Evolutionary conservation across 2,888 invertebrate species (phyloP), one percentile per base, ranked within the genome.

Genomic region (Metallyticus violacea): DNA sequence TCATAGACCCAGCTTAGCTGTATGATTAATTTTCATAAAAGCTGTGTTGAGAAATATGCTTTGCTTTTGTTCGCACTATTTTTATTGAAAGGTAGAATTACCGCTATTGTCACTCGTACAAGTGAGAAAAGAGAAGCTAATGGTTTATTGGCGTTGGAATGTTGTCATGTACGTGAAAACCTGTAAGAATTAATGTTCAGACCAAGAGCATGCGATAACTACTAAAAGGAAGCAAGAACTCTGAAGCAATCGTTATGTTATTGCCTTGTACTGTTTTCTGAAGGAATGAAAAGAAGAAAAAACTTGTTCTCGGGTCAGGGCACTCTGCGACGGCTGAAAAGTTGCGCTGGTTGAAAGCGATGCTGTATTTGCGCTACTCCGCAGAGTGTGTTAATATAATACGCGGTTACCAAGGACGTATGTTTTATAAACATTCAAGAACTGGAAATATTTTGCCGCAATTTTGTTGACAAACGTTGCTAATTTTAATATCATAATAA

Each of bases 291-390:
- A 83, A 76, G 40, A 62, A 82, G 27, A 22, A 80, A 81, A 81
- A 81, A 29, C 83, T 83, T 27, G 83, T 83, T 83, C 77, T 83
- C 77, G 26, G 83, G 83, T 83, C 83, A 83, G 83, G 82, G 77
- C 77, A 83, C 83, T 77, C 77, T 26, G 27, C n/a, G 76, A 22
- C 26, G 82, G 62, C 62, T 62, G 40, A 62, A 62, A 62, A 62
- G 40, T 62, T 62, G 40, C 40, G 40, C 40, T 62, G 40, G 1
- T 62, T 62, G 40, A 62, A 62, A 62, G 40, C 15, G 40, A 62
- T 15, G 40, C 40, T 15, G 40, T 15, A 22, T 62, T 62, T 62
- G 40, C 40, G 40, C 40, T 62, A 62, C 15, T 62, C 15, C 40
- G 40, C 40, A 62, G 7, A 62, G 40, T 15, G 15, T n/a, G n/a